phyloP scores from a whole-genome alignment of 2,113 vertebrate species.

The Piaya cayana region DNA sequence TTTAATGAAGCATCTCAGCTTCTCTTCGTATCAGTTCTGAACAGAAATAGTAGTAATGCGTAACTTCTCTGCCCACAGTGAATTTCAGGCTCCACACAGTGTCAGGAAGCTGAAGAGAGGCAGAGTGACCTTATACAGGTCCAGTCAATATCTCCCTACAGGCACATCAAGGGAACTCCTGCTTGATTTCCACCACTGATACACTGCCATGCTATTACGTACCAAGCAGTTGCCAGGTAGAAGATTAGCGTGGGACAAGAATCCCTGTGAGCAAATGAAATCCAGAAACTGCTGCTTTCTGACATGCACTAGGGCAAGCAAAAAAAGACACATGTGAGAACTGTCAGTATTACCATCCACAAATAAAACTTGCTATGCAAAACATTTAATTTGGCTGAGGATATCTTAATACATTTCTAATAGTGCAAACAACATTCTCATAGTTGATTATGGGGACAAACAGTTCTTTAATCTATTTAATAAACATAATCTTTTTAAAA shows the following conservation, averaged over 20 bases:
- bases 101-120: neutral
- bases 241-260: neutral
- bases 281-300: neutral
- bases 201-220: neutral
- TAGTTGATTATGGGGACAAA: slow-evolving; percentile 21
- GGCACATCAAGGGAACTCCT: neutral
- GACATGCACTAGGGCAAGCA: neutral
- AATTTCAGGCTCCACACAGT: neutral
- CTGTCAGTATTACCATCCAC: neutral
- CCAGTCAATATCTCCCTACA: neutral
- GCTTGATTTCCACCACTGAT: neutral
- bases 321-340: neutral
- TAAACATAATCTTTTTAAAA: slow-evolving; percentile 61
- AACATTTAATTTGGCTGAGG: slow-evolving; percentile 14
- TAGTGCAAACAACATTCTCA: slow-evolving; percentile 31
- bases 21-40: neutral
- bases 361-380: neutral
- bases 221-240: neutral
- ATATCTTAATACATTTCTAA: slow-evolving; percentile 54
- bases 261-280: neutral
- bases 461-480: slow-evolving; percentile 56
- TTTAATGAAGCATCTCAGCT: neutral
- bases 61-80: neutral
- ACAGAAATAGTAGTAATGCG: neutral
- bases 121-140: neutral